Percentiles rank a stretch among this genome's conserved stretches.
Evolutionary conservation across 2,113 vertebrate genomes (phyloP).

Genomic region (Trinectes maculatus): DNA sequence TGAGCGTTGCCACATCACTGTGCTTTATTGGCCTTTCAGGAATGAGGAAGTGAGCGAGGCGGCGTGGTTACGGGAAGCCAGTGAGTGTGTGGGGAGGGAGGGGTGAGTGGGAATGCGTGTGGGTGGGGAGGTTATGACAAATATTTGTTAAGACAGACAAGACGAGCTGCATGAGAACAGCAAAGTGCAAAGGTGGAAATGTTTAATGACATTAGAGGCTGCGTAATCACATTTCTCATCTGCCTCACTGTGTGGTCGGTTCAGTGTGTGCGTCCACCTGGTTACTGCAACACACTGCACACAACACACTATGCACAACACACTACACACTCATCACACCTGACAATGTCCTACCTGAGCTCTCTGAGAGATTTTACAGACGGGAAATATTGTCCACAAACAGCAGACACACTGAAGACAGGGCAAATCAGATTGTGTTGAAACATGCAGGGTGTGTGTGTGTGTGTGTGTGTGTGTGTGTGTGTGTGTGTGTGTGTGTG

Average conservation of each 20-base stretch:
- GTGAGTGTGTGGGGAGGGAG: constrained; percentile 48
- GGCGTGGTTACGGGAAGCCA: constrained; percentile 76
- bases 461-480: too few species aligned
- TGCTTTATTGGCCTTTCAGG: constrained; percentile 72
- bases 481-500: not conserved
- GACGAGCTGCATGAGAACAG: constrained; percentile 40
- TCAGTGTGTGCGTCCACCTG: too few species aligned
- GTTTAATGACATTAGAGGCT: constrained; percentile 54
- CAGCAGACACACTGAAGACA: not conserved
- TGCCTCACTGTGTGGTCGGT: not conserved
- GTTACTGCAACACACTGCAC: too few species aligned
- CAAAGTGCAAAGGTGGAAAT: constrained; percentile 61
- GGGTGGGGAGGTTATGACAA: constrained; percentile 67
- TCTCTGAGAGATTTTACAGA: constrained; percentile 32
- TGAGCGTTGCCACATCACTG: constrained; percentile 69
- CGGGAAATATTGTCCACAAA: constrained; percentile 13
- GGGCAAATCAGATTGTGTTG: not conserved
- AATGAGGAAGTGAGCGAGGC: constrained; percentile 79
- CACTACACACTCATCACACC: too few species aligned
- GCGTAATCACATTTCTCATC: constrained; percentile 46
- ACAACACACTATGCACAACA: too few species aligned
- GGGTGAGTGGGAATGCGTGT: constrained; percentile 64
- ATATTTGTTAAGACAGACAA: constrained; percentile 68
- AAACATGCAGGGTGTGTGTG: too few species aligned
- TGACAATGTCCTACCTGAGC: too few species aligned